Evolutionary conservation across 2,888 invertebrate genomes (phyloP).

Genomic region (Thelaira solivaga): DNA sequence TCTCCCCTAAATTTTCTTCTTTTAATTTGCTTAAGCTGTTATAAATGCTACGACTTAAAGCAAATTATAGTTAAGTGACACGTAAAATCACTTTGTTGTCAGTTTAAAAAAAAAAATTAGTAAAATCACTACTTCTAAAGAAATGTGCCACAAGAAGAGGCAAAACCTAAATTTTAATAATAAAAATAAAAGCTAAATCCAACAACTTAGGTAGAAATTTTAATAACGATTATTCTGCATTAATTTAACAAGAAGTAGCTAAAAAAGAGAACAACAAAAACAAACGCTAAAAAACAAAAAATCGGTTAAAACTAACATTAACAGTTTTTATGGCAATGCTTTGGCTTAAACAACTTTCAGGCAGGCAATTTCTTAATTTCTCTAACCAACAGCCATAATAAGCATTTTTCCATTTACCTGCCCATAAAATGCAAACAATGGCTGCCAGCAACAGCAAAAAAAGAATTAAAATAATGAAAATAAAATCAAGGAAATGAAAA

Average conservation of each 20-base stretch:
- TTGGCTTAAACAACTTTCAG: conserved; percentile 29
- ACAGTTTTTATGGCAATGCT: background rate
- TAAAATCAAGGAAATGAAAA: conserved; percentile 21
- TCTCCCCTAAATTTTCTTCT: no score
- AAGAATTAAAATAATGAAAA: conserved; percentile 26
- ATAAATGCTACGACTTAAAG: no score
- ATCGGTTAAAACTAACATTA: conserved; percentile 12
- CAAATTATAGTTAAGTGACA: no score
- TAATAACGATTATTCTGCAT: conserved; percentile 47
- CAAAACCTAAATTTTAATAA: no score
- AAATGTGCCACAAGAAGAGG: background rate
- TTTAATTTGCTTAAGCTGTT: no score
- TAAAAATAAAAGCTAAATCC: background rate
- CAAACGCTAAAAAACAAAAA: background rate
- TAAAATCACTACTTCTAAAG: no score
- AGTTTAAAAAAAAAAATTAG: no score
- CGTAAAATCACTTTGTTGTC: no score
- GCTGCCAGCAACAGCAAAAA: background rate
- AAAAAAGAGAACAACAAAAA: no score
- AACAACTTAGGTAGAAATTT: conserved; percentile 35
- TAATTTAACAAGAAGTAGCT: conserved; percentile 24
- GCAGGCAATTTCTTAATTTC: conserved; percentile 52
- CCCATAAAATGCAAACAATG: conserved; percentile 31
- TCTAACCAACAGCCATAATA: conserved; percentile 17
- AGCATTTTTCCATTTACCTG: conserved; percentile 34